These are phyloP conservation scores for Meloe dianella DNA, from an alignment of 2,888 invertebrate species.

Conservation along the genomic window DNA sequence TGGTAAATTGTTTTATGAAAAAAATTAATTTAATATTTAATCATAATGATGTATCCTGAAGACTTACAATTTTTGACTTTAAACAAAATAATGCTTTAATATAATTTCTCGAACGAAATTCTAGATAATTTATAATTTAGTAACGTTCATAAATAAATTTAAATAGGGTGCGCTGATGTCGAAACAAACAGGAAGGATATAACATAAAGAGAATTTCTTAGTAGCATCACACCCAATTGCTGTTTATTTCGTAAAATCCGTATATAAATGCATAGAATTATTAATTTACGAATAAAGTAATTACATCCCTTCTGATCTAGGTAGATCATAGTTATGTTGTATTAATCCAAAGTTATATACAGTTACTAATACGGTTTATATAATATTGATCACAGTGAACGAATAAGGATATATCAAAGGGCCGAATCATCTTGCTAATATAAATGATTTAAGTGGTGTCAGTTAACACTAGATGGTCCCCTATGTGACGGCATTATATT, in stretches of 20 bases:
- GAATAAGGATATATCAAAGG: slow-evolving; percentile 3
- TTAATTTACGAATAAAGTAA: slow-evolving; percentile 52
- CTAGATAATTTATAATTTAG: slow-evolving; percentile 29
- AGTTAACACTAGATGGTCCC: slow-evolving; percentile 6
- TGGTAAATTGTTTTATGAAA: neutral
- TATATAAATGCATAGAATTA: slow-evolving; percentile 52
- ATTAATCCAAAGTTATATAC: slow-evolving; percentile 30
- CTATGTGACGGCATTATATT: neutral
- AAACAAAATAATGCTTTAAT: slow-evolving; percentile 28
- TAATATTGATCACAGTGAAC: neutral
- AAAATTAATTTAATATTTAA: slow-evolving; percentile 10
- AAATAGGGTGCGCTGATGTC: slow-evolving; percentile 28
- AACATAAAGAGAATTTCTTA: slow-evolving; percentile 52
- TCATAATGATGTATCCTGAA: slow-evolving; percentile 10
- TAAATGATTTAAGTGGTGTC: slow-evolving; percentile 6
- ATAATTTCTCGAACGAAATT: slow-evolving; percentile 27
- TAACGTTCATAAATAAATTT: slow-evolving; percentile 29
- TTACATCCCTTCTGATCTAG: slow-evolving; percentile 47
- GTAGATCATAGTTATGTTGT: slow-evolving; percentile 38
- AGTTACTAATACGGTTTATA: neutral
- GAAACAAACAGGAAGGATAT: slow-evolving; percentile 30
- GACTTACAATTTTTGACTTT: slow-evolving; percentile 21
- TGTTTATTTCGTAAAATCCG: slow-evolving; percentile 53
- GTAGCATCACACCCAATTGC: slow-evolving; percentile 48
- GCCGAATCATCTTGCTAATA: slow-evolving; percentile 4